Evolutionary conservation across 2,113 vertebrate genomes (phyloP), one percentile per base, ranked within the genome.

Genomic region (Phaethornis superciliosus): DNA sequence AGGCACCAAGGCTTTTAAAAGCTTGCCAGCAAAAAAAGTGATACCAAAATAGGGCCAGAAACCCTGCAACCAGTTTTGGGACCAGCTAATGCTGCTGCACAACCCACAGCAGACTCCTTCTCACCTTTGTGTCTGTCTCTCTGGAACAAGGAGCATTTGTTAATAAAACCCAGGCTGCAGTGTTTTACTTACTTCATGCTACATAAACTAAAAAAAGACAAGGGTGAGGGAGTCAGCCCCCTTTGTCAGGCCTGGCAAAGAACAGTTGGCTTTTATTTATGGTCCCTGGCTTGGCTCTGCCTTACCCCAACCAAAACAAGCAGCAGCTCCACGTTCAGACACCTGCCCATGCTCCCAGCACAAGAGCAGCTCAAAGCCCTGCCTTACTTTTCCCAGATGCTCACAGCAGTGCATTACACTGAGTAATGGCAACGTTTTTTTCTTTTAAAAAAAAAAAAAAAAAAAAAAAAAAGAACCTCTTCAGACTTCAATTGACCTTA

Each of bases 401-500:
- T 58, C 11, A 3, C 24, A 68, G 80, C 37, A 30, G 68, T 65
- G 52, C 62, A 37, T 85, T 91, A 76, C 3, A 0, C 65, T 74
- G 81, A 92, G 82, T 85, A 90, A 89, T 10, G 28, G 79, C 55
- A 86, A 89, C 76, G 64, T 58, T 7, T n/a, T n/a, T n/a, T 37
- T 37, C 10, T 37, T 37, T n/a, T n/a, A n/a, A n/a, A n/a, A n/a
- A 54, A 77, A 47, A 47, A 47, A 46, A 46, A 46, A 19, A 47
- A 21, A 47, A 47, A 80, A 56, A 62, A 85, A 80, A n/a, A 8
- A 63, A 88, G 52, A 88, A 92, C 54, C 79, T 71, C 80, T 80
- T 93, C 95, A 95, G 85, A 70, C n/a, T 92, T 92, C 92, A 90
- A 55, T 84, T 93, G 89, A 90, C 95, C 95, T 94, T 95, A 97